Conservation (phyloP, 1,140 invertebrate species). For the Drosophila willistoni region DNA sequence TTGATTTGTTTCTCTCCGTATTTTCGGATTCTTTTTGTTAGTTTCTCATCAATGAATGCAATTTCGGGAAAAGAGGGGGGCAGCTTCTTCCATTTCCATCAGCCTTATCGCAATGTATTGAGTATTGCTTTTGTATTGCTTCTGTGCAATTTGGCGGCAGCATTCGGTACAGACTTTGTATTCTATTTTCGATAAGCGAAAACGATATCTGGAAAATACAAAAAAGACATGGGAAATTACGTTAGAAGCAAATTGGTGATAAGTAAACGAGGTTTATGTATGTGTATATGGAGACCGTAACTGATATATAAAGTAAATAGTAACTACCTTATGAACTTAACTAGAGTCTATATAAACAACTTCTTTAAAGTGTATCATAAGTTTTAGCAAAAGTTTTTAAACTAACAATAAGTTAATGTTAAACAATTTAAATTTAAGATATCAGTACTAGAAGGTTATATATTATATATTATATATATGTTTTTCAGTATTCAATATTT, state of each 20-base stretch:
- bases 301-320: background rate
- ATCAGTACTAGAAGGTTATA: too few species aligned
- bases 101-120: conserved; percentile 48
- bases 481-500: too few species aligned
- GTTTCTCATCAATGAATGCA: conserved; percentile 55
- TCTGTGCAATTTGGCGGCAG: conserved; percentile 58
- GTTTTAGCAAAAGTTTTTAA: too few species aligned
- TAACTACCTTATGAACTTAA: background rate
- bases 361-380: too few species aligned
- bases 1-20: conserved; percentile 28
- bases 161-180: conserved; percentile 67
- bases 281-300: background rate
- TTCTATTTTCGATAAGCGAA: conserved; percentile 76
- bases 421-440: too few species aligned
- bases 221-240: conserved; percentile 19
- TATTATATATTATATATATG: too few species aligned
- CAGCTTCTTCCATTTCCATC: conserved; percentile 47
- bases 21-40: conserved; percentile 39
- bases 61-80: conserved; percentile 1
- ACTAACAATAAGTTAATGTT: too few species aligned
- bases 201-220: conserved; percentile 58
- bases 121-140: conserved; percentile 26
- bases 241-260: conserved; percentile 46
- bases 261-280: conserved; percentile 24
- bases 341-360: background rate